phyloP scores from a whole-genome alignment of 2,797 vertebrate genomes.

The Aeoliscus strigatus region DNA sequence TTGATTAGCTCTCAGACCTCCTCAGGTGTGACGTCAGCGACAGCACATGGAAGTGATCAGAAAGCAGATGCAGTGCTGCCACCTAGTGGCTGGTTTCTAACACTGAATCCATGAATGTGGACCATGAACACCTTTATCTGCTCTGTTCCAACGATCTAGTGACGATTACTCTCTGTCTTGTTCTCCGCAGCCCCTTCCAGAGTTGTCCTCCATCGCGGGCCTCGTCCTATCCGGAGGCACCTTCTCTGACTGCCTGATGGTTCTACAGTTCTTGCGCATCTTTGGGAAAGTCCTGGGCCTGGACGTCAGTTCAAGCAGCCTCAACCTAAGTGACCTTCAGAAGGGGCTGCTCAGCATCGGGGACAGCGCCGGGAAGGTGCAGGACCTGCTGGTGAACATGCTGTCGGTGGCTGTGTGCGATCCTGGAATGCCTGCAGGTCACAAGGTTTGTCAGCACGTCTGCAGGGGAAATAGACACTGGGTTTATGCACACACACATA shows the following conservation, averaged over 20 bases:
- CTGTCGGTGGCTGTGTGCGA: conserved; percentile 88
- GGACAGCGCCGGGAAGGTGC: conserved; percentile 80
- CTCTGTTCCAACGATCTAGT: too few relatives aligned
- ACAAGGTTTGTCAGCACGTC: conserved; percentile 74
- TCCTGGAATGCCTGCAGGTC: conserved; percentile 86
- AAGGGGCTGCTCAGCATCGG: conserved; percentile 87
- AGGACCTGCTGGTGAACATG: conserved; percentile 88
- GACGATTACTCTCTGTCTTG: too few relatives aligned
- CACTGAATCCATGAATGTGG: conserved; percentile 5
- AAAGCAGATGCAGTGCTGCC: conserved; percentile 53
- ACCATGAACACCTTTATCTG: neutral
- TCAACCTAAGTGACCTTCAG: conserved; percentile 83
- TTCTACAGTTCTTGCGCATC: conserved; percentile 89
- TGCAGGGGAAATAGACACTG: neutral
- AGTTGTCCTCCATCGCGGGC: conserved; percentile 84
- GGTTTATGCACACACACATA: too few relatives aligned
- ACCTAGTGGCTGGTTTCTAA: conserved; percentile 55
- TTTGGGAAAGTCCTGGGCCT: conserved; percentile 92
- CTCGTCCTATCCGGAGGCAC: conserved; percentile 82
- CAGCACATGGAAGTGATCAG: conserved; percentile 26
- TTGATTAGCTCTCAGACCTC: too few relatives aligned
- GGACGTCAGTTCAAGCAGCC: conserved; percentile 77
- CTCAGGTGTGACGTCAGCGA: conserved; percentile 25
- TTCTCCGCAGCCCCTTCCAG: conserved; percentile 82
- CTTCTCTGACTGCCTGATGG: conserved; percentile 91